Evolutionary conservation across 2,888 invertebrate genomes (phyloP).

Genomic region (Axea sp.): DNA sequence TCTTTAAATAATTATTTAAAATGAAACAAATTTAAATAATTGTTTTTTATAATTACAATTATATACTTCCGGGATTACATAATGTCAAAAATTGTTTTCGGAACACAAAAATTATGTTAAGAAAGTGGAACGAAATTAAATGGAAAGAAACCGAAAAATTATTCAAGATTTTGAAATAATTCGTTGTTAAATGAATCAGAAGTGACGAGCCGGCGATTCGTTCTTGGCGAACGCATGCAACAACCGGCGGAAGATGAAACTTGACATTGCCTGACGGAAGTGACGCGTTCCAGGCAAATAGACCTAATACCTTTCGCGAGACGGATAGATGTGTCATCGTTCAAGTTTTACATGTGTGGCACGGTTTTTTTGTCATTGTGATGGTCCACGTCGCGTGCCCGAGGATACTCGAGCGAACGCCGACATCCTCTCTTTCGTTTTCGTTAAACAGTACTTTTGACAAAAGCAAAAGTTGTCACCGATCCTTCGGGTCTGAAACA

Average conservation of each 20-base stretch:
- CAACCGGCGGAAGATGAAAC: slow-evolving; percentile 76
- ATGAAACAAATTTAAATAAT: too few species aligned
- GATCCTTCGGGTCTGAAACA: too few species aligned
- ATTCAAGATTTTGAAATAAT: too few species aligned
- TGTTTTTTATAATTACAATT: too few species aligned
- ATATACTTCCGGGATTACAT: too few species aligned
- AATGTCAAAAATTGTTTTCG: too few species aligned
- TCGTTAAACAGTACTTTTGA: slow-evolving; percentile 40
- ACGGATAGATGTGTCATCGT: slow-evolving; percentile 77
- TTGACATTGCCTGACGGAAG: slow-evolving; percentile 79
- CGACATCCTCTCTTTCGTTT: slow-evolving; percentile 53
- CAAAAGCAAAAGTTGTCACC: slow-evolving; percentile 66
- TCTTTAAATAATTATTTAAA: too few species aligned
- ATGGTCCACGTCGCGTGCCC: slow-evolving; percentile 68
- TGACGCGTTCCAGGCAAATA: slow-evolving; percentile 76
- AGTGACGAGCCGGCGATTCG: slow-evolving; percentile 18
- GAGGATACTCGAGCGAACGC: slow-evolving; percentile 15
- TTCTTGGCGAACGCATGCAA: slow-evolving; percentile 63
- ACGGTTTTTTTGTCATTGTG: slow-evolving; percentile 29
- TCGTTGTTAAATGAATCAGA: slow-evolving; percentile 10
- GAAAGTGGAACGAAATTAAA: too few species aligned
- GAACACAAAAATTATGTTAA: too few species aligned
- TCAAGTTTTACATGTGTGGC: slow-evolving; percentile 56
- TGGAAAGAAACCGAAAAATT: too few species aligned
- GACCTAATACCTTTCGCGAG: slow-evolving; percentile 69